Percentiles rank a stretch among this genome's conserved stretches.
Conservation (phyloP, 2,888 invertebrate genomes). For the Criorhina ranunculi region DNA sequence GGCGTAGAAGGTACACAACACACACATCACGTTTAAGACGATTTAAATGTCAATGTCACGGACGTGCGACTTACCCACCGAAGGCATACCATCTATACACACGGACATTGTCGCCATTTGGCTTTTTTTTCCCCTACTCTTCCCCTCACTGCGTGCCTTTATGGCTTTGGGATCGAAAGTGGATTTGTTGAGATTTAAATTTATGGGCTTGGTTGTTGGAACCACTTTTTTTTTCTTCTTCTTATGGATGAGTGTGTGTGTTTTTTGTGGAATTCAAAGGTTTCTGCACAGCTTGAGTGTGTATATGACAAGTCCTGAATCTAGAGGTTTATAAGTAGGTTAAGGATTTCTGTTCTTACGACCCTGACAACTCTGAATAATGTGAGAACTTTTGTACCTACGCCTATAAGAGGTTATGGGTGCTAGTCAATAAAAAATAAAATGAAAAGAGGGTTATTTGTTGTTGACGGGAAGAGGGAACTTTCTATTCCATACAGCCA, state of each 20-base stretch:
- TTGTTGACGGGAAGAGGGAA: background rate
- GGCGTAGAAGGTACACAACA: conserved; percentile 16
- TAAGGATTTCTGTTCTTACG: conserved; percentile 53
- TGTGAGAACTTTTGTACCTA: conserved; percentile 43
- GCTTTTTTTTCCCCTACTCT: conserved; percentile 25
- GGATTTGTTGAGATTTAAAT: conserved; percentile 72
- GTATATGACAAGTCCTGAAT: conserved; percentile 57
- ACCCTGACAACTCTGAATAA: conserved; percentile 49
- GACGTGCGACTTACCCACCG: conserved; percentile 52
- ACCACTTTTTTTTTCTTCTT: conserved; percentile 30
- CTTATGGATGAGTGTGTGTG: background rate
- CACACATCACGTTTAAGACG: conserved; percentile 54
- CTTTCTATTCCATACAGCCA: background rate
- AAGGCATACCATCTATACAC: conserved; percentile 18
- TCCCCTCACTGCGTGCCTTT: conserved; percentile 30
- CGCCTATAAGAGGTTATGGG: background rate
- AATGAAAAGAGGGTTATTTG: no score
- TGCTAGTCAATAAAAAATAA: no score
- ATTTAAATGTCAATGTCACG: conserved; percentile 75
- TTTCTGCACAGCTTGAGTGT: conserved; percentile 30
- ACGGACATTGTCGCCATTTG: conserved; percentile 5
- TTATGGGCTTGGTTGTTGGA: conserved; percentile 59
- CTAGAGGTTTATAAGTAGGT: conserved; percentile 56
- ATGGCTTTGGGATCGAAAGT: conserved; percentile 68
- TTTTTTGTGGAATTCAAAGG: conserved; percentile 45